These are phyloP conservation scores for Rhopalosiphum nymphaeae DNA, from an alignment of 2,888 invertebrate species.

Conservation along the genomic window DNA sequence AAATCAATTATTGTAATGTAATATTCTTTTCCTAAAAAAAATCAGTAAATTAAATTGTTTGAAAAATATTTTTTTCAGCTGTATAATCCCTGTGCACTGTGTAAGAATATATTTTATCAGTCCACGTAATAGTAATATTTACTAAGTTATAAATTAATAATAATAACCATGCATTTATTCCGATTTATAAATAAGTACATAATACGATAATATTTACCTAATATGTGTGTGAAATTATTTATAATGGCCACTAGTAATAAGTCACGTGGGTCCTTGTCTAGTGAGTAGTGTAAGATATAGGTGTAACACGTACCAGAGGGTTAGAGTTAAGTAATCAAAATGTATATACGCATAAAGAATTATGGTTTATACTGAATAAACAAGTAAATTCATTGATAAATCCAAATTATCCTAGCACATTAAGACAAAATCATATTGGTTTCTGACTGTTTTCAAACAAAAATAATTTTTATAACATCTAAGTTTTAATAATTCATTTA, in stretches of 20 bases:
- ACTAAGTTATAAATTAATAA: not conserved
- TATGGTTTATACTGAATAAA: not conserved
- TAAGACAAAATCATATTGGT: not conserved
- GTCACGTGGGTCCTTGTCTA: not conserved
- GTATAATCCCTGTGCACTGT: not conserved
- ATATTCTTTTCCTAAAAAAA: not conserved
- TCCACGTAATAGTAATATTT: not conserved
- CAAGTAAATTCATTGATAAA: slow-evolving; percentile 16
- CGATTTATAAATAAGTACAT: not conserved
- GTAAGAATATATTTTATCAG: not conserved
- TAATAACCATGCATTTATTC: not conserved
- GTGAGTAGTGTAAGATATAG: not conserved
- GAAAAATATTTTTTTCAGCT: not conserved
- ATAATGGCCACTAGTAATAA: slow-evolving; percentile 21
- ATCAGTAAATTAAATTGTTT: not conserved
- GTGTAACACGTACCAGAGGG: not conserved
- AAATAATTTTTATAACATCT: not conserved
- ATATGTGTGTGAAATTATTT: not conserved
- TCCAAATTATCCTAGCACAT: not conserved
- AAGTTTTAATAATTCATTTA: not conserved
- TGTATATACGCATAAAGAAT: not conserved
- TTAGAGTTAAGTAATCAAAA: not conserved
- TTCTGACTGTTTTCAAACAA: not conserved
- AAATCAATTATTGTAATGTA: not conserved
- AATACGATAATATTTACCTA: not conserved